phyloP scores from a whole-genome alignment of 37 sponge, comb jelly and placozoan genomes.

The Mnemiopsis leidyi region DNA sequence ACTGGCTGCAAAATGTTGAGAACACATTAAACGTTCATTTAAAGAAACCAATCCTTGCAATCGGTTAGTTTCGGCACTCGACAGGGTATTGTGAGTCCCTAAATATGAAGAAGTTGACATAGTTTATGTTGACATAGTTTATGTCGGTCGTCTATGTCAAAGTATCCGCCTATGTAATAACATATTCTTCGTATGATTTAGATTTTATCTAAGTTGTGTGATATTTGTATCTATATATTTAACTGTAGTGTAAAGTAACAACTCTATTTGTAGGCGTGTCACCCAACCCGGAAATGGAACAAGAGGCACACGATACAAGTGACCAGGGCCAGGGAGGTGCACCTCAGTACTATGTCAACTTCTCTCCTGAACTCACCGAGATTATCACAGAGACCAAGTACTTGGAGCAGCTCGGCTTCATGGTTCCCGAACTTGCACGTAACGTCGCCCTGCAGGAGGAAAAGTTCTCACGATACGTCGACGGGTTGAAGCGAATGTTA shows the following conservation, averaged over 20 bases:
- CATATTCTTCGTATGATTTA: not conserved
- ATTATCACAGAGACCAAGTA: constrained; percentile 90
- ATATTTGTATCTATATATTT: too few species aligned
- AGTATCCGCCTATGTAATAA: too few species aligned
- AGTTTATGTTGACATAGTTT: too few species aligned
- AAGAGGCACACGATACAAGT: not conserved
- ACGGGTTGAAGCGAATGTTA: constrained; percentile 77
- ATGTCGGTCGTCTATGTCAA: too few species aligned
- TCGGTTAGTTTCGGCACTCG: constrained; percentile 37
- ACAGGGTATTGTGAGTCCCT: too few species aligned
- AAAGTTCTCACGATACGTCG: constrained; percentile 77
- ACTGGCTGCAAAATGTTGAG: constrained; percentile 80
- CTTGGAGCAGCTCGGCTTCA: constrained; percentile 90
- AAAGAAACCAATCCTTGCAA: constrained; percentile 82
- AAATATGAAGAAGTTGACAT: too few species aligned
- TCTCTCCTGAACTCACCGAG: constrained; percentile 86
- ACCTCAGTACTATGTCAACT: constrained; percentile 75
- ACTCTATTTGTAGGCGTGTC: not conserved
- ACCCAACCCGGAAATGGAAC: not conserved
- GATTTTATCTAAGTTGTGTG: not conserved
- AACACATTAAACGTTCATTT: constrained; percentile 76
- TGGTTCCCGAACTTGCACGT: constrained; percentile 87
- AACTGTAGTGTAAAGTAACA: too few species aligned
- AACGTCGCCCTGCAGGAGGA: constrained; percentile 98
- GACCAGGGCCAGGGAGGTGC: constrained; percentile 3